phyloP scores from a whole-genome alignment of 30 jellyfish, hydroid and myxozoan species.

The Pelagia noctiluca region DNA sequence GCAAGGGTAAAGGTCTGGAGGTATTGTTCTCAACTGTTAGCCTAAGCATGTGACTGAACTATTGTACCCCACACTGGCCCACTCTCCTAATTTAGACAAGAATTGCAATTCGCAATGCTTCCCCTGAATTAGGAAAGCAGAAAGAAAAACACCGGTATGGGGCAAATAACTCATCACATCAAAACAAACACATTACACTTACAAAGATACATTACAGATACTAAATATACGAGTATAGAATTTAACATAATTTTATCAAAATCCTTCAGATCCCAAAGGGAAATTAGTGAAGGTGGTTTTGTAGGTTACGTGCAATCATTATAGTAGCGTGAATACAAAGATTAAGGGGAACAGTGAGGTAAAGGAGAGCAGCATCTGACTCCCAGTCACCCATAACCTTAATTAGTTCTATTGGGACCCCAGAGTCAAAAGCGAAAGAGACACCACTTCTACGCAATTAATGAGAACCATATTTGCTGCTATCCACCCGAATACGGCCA shows the following conservation, averaged over 20 bases:
- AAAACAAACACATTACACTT: not conserved
- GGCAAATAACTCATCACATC: not conserved
- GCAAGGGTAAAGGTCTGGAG: too few species aligned
- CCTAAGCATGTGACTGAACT: too few species aligned
- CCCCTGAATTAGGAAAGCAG: not conserved
- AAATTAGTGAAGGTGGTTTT: not conserved
- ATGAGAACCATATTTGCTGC: constrained; percentile 10
- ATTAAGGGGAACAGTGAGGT: constrained; percentile 19
- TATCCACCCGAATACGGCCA: not conserved
- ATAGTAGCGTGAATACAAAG: not conserved
- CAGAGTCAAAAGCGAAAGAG: constrained; percentile 22
- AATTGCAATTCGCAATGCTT: too few species aligned
- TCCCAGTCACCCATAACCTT: constrained; percentile 36
- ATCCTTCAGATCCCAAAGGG: constrained; percentile 1
- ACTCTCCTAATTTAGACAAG: too few species aligned
- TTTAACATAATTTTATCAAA: not conserved
- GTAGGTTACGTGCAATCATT: constrained; percentile 1
- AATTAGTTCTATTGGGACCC: constrained; percentile 7
- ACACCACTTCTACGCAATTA: constrained; percentile 21
- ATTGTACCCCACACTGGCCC: too few species aligned
- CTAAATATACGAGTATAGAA: constrained; percentile 1
- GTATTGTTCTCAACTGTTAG: too few species aligned
- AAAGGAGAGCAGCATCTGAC: constrained; percentile 30
- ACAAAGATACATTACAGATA: not conserved
- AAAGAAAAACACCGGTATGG: not conserved